phyloP scores from a whole-genome alignment of 1,140 invertebrate genomes.

The Oscheius sp. region DNA sequence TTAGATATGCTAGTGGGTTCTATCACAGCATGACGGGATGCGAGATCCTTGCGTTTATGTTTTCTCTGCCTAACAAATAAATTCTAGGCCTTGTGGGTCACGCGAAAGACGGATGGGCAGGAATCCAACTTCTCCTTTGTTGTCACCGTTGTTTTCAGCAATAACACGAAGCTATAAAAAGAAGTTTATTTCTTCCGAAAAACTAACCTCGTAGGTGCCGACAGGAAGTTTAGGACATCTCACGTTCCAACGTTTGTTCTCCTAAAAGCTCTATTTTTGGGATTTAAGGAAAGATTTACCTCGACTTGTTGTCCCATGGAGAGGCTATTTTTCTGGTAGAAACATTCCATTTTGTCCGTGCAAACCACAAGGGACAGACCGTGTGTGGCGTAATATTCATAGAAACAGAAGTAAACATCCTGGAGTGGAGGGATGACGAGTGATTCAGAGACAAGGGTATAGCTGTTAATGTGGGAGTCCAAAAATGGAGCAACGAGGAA shows the following conservation, averaged over 20 bases:
- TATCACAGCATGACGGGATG: no score
- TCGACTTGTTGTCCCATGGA: constrained; percentile 1
- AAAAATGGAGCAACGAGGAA: constrained; percentile 36
- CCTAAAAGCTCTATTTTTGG: constrained; percentile 14
- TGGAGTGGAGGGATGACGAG: constrained; percentile 24
- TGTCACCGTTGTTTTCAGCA: constrained; percentile 36
- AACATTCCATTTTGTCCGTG: constrained; percentile 39
- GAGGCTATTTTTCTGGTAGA: constrained; percentile 37
- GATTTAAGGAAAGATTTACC: neutral
- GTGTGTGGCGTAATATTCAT: constrained; percentile 38
- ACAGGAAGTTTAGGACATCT: constrained; percentile 34
- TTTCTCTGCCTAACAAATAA: constrained; percentile 40
- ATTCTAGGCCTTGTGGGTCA: constrained; percentile 30
- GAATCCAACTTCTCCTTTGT: constrained; percentile 42
- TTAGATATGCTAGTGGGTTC: no score
- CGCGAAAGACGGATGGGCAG: constrained; percentile 36
- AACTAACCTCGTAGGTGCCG: constrained; percentile 34
- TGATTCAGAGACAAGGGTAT: constrained; percentile 29
- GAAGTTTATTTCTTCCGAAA: neutral
- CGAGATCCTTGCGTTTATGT: no score
- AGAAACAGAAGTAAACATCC: constrained; percentile 42
- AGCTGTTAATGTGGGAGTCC: constrained; percentile 24
- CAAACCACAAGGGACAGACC: constrained; percentile 34
- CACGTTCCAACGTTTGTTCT: constrained; percentile 36
- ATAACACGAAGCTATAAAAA: constrained; percentile 30